A percentile compares a stretch with the other conserved stretches of the same genome.
Conservation (phyloP, 2,113 vertebrate genomes). For the Notothenia coriiceps region DNA sequence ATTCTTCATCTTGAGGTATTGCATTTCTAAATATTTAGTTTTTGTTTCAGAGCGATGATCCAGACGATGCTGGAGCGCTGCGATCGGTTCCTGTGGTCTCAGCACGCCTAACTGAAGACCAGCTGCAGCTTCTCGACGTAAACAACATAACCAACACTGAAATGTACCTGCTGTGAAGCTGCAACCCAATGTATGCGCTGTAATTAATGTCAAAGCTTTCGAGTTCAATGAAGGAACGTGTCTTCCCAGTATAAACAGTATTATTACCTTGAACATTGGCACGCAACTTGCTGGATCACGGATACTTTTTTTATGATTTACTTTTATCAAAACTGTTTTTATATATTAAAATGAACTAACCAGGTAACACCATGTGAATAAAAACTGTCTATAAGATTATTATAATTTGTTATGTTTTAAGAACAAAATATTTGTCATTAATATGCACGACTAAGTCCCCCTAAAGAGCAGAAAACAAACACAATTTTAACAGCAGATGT, state of each 20-base stretch:
- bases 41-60: conserved; percentile 89
- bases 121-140: not conserved
- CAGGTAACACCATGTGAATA: conserved; percentile 58
- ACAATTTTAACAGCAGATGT: not conserved
- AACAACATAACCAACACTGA: conserved; percentile 19
- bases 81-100: conserved; percentile 97
- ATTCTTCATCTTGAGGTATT: not conserved
- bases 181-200: conserved; percentile 46
- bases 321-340: too few species aligned
- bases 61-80: conserved; percentile 97
- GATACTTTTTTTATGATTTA: conserved; percentile 5
- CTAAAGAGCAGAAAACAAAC: not conserved
- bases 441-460: not conserved
- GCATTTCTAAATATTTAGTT: not conserved
- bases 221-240: not conserved
- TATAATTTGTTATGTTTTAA: conserved; percentile 5
- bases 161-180: conserved; percentile 30
- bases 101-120: conserved; percentile 87
- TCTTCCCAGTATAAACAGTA: conserved; percentile 27
- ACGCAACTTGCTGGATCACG: not conserved
- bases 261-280: conserved; percentile 14
- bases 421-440: not conserved
- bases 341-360: conserved; percentile 33
- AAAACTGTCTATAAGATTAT: conserved; percentile 27
- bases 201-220: conserved; percentile 21